Base-by-base conservation (phyloP, 2,797 vertebrate species). In the Garrulus glandarius region DNA sequence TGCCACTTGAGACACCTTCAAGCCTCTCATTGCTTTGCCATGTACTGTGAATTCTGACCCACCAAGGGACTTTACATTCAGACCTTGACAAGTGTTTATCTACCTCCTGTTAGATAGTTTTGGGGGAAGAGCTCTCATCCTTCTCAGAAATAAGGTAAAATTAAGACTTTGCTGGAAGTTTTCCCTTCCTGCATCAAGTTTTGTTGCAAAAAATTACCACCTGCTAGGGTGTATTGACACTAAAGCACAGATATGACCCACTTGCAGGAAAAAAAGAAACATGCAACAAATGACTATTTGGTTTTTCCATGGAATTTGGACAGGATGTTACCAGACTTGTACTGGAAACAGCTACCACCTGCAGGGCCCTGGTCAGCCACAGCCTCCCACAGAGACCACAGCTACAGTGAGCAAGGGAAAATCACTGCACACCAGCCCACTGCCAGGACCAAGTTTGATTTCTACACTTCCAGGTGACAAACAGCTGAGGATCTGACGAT, bases 41-140 rank as follows among this genome's bases (percentile, higher is more conserved):
- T 2, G 2, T 36, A 74, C 39, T 39, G 34, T 59, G 78, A 79
- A 76, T 91, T 79, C 53, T 87, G 81, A 77, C 64, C 78, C 57
- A 91, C 30, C 49, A 43, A 74, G 79, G 78, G 78, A 63, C 75
- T 89, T 87, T n/a, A 68, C 7, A 10, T 67, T 50, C 21, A 37
- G 64, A 57, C 27, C 23, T 79, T 92, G 89, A 49, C 64, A 93
- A 89, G n/a, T 34, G 30, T 84, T 93, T 95, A 80, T 80, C 84
- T 87, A 46, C 12, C 65, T 85, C 52, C 68, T 93, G 19, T 89
- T 79, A 19, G 21, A 56, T 7, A 68, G 44, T 13, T 22, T 81
- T 30, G 1, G 50, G 20, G 46, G 18, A 84, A 92, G n/a, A 92
- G 23, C n/a, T 59, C 72, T 41, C 39, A 83, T 64, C n/a, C 47